Evolutionary conservation across 2,797 vertebrate genomes (phyloP), one percentile per base, ranked within the genome.

Genomic region (Chromis chromis): DNA sequence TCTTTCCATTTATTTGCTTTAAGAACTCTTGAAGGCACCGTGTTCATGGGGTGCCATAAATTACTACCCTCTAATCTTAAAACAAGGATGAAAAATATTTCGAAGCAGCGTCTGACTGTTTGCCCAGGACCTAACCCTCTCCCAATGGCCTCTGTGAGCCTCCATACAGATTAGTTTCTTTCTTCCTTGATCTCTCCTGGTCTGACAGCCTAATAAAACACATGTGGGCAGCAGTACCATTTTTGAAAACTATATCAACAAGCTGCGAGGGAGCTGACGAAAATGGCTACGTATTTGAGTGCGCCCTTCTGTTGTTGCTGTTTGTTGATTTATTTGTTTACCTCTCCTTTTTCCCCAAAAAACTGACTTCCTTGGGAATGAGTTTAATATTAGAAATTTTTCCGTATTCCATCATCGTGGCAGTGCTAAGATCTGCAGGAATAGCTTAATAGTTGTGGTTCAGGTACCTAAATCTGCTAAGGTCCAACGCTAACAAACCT

Each of bases 141-240:
- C 88, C 78, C 77, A 59, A 63, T 59, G 80, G 88, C 46, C 76
- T 82, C 83, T 91, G 89, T 93, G 94, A 90, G 93, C 63, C 72
- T 90, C 93, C 94, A 95, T 94, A 93, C 88, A 91, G 88, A 93
- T 93, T 77, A 65, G 36, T 86, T 83, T 85, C 63, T 69, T 70
- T 75, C 70, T 74, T 22, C 62, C 60, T 74, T 83, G 78, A 88
- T 79, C 81, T 81, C 21, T 71, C 55, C 24, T 42, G 28, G 50
- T 59, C 63, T 70, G 78, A 81, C 80, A 84, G 64, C 36, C 70
- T 73, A 65, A 91, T 83, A 86, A 88, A 90, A 84, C 61, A 79
- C 72, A 74, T 70, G 25, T 71, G 76, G 76, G 76, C 78, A 80
- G 76, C 71, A 11, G 65, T n/a, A 44, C 31, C 46, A 54, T 68